Conservation (phyloP, 2,888 invertebrate species). For the Drosophila prostipennis region DNA sequence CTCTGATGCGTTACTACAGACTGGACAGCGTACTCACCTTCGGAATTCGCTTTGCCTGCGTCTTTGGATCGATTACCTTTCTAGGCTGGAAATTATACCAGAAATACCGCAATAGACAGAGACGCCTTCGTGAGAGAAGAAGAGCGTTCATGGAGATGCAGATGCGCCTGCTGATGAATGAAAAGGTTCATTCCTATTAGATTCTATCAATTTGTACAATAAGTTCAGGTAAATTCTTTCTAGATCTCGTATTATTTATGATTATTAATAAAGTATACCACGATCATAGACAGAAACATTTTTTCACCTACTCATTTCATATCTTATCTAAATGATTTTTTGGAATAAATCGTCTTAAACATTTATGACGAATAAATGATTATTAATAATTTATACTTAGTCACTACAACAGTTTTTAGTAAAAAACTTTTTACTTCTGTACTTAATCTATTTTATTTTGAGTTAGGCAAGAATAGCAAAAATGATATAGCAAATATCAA, state of each 20-base stretch:
- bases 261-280: background rate
- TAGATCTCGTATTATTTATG: background rate
- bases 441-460: background rate
- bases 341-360: too few relatives aligned
- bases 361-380: too few relatives aligned
- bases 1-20: constrained; percentile 68
- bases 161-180: background rate
- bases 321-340: background rate
- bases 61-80: constrained; percentile 26
- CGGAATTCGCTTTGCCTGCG: constrained; percentile 45
- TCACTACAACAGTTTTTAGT: too few relatives aligned
- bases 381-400: too few relatives aligned
- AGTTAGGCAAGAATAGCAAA: background rate
- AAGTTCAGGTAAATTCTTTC: background rate
- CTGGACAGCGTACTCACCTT: constrained; percentile 65
- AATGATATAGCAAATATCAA: background rate
- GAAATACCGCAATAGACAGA: background rate
- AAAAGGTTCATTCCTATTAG: background rate
- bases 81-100: constrained; percentile 3
- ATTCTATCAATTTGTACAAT: too few relatives aligned
- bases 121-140: background rate
- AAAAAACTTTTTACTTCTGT: too few relatives aligned
- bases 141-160: background rate
- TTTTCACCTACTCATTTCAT: background rate
- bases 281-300: background rate